Percentiles rank a stretch among this genome's conserved stretches.
Evolutionary conservation across 1,140 invertebrate genomes (phyloP).

Genomic region (Bombus superbus): DNA sequence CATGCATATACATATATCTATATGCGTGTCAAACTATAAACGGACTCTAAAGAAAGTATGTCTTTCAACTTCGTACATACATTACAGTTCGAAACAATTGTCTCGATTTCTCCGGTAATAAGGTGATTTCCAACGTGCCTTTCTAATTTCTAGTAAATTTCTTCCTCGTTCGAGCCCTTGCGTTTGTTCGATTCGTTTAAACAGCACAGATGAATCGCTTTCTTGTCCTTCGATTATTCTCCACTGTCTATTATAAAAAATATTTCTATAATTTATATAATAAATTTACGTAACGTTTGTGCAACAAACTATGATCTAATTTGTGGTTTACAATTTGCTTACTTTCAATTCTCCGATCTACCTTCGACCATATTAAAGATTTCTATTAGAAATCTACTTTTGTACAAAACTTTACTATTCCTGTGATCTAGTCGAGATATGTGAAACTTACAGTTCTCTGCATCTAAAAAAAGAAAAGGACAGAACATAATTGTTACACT

Average conservation of each 20-base stretch:
- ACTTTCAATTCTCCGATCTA: neutral
- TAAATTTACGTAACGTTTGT: neutral
- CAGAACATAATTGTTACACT: neutral
- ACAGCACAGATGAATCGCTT: neutral
- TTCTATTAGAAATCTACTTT: neutral
- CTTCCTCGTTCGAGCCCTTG: conserved; percentile 28
- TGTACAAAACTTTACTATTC: too few relatives aligned
- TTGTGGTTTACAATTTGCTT: neutral
- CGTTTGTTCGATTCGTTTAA: neutral
- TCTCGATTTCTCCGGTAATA: conserved; percentile 62
- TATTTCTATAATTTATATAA: conserved; percentile 1
- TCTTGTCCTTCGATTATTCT: neutral
- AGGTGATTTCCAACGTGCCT: conserved; percentile 46
- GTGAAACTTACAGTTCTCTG: neutral
- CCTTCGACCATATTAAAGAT: neutral
- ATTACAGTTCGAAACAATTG: conserved; percentile 55
- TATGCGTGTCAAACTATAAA: conserved; percentile 59
- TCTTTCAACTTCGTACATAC: conserved; percentile 55
- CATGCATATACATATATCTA: neutral
- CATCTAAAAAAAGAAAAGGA: neutral
- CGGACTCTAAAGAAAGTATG: conserved; percentile 60
- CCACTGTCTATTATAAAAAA: neutral
- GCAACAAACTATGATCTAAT: conserved; percentile 10
- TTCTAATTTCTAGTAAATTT: conserved; percentile 45
- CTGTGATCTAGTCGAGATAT: too few relatives aligned